Evolutionary conservation across 2,888 invertebrate genomes (phyloP), one percentile per base, ranked within the genome.

Genomic region (Melitaea athalia): DNA sequence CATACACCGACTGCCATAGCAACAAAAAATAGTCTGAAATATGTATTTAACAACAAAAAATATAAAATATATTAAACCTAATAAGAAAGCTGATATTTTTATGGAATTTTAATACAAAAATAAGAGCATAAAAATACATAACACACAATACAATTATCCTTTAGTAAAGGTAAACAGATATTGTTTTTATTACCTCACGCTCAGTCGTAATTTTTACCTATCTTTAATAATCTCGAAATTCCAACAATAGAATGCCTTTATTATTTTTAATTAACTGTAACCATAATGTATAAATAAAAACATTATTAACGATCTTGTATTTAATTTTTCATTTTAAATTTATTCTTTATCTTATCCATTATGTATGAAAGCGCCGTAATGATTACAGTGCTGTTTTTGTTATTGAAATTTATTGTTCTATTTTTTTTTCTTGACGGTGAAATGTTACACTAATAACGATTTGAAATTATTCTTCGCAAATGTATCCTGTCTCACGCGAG

Each of bases 401-500:
- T 15, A 14, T 53, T 33, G 17, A 45, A 45, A 52, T 2, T 33
- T 61, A 31, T 60, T 47, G 38, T 61, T 47, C 60, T 61, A 45
- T 61, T 7, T 5, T 59, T 24, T 15, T 31, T 64, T 47, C 17
- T 42, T 43, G 60, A 11, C n/a, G 63, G 63, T 55, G 57, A 57
- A 59, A 53, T 62, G 64, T 62, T 47, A 59, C n/a, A 50, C 59
- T 64, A 64, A 72, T 71, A 69, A 67, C 57, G 15, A 49, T 47
- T 50, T 64, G 66, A 63, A 63, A 64, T 62, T 43, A 60, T 60
- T 52, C 47, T 68, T 38, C 24, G 24, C 17, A 64, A 64, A 63
- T 43, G 71, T 63, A 68, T 57, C 71, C 67, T 67, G 74, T 73
- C 79, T 74, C 79, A 78, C 75, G 76, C 77, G 70, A 77, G 66